Conservation (phyloP, 2,113 vertebrate species). For the Strix aluco region DNA sequence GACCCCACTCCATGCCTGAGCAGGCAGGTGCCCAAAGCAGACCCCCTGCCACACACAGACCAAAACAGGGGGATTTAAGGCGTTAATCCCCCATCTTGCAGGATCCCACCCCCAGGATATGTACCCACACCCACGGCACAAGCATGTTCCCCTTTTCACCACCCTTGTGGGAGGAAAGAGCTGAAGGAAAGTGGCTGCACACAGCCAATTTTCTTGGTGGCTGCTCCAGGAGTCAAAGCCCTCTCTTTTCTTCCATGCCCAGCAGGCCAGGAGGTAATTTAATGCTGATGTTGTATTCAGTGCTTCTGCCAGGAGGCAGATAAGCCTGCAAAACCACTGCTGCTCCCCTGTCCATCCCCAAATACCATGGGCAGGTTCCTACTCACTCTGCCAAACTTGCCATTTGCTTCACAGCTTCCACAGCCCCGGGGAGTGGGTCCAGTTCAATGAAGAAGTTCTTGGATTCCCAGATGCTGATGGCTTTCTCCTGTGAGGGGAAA, state of each 20-base stretch:
- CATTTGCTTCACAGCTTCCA: constrained; percentile 94
- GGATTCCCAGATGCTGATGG: constrained; percentile 94
- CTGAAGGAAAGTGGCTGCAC: neutral
- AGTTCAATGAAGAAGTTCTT: constrained; percentile 93
- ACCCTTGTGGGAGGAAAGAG: neutral
- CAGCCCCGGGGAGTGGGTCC: constrained; percentile 89
- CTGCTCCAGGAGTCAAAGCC: neutral
- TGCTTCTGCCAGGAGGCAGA: neutral
- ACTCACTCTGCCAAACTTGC: constrained; percentile 88
- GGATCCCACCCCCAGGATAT: neutral
- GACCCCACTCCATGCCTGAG: neutral
- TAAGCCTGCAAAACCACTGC: neutral
- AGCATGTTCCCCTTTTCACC: neutral
- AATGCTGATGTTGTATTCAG: neutral
- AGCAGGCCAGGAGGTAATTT: neutral
- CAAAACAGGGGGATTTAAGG: neutral
- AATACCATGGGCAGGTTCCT: rapidly evolving
- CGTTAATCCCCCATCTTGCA: neutral
- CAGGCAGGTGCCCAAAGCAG: neutral
- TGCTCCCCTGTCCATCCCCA: neutral
- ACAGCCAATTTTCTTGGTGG: neutral
- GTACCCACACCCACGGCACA: neutral
- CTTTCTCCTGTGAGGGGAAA: constrained; percentile 83
- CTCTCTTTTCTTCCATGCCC: neutral
- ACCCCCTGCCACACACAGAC: neutral